A percentile compares a stretch with the other conserved stretches of the same genome.
phyloP scores from a whole-genome alignment of 2,888 invertebrate genomes.

The Isotomurus palustris region DNA sequence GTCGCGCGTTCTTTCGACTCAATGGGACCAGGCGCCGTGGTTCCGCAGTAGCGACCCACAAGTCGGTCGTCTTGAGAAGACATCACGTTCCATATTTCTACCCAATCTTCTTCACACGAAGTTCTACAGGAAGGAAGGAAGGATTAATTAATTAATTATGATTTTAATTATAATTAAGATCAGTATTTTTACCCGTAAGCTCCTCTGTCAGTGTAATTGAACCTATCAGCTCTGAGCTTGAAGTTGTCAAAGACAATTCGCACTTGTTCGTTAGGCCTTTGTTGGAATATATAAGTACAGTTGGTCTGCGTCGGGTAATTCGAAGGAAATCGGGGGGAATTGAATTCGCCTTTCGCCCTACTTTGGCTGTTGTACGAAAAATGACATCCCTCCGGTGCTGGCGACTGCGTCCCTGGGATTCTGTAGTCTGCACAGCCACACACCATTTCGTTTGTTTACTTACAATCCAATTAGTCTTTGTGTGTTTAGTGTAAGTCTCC shows the following conservation, averaged over 20 bases:
- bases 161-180: constrained; percentile 4
- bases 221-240: constrained; percentile 75
- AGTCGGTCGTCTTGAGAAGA: constrained; percentile 75
- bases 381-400: constrained; percentile 86
- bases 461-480: too few relatives aligned
- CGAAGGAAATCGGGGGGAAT: constrained; percentile 92
- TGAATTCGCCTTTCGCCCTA: constrained; percentile 83
- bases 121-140: constrained; percentile 15
- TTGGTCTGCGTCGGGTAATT: constrained; percentile 93
- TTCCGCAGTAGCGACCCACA: constrained; percentile 86
- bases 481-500: neutral
- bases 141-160: constrained; percentile 3
- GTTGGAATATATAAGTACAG: constrained; percentile 72
- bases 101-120: constrained; percentile 84
- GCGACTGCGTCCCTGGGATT: constrained; percentile 89
- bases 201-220: constrained; percentile 66
- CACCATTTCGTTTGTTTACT: neutral
- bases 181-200: constrained; percentile 62
- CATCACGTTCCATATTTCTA: constrained; percentile 87
- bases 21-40: constrained; percentile 79
- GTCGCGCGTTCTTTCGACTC: constrained; percentile 85
- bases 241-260: constrained; percentile 87
- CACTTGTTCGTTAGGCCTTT: constrained; percentile 81
- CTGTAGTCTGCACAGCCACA: constrained; percentile 24
- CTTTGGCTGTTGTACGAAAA: constrained; percentile 86